Percentiles rank a stretch among this genome's conserved stretches.
Conservation (phyloP, 2,888 invertebrate species). For the Crepidodera aurea region DNA sequence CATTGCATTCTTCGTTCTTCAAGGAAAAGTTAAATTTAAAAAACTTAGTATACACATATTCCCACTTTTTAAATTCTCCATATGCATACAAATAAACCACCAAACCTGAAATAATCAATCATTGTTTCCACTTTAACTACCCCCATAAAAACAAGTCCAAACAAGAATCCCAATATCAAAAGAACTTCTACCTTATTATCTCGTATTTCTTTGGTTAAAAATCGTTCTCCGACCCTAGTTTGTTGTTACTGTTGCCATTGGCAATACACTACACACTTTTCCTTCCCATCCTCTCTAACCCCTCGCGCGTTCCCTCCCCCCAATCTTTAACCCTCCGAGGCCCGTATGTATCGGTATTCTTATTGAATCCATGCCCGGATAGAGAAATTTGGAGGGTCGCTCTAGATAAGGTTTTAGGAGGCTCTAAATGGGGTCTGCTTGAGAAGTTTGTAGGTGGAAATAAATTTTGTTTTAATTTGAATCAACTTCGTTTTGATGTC, state of each 20-base stretch:
- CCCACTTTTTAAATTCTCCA: too few relatives aligned
- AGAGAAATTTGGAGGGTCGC: slow-evolving; percentile 9
- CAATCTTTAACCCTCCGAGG: neutral
- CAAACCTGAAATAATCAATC: neutral
- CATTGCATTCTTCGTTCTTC: too few relatives aligned
- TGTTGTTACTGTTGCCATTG: slow-evolving; percentile 23
- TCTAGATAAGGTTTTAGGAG: neutral
- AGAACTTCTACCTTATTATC: neutral
- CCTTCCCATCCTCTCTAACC: neutral
- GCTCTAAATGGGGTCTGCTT: neutral
- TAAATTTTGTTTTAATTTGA: neutral
- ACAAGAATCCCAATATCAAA: slow-evolving; percentile 8
- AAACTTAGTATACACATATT: too few relatives aligned
- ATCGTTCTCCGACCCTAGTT: slow-evolving; percentile 12
- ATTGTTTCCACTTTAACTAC: slow-evolving; percentile 7
- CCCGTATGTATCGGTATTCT: slow-evolving; percentile 1
- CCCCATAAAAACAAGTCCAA: slow-evolving; percentile 5
- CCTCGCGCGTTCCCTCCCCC: neutral
- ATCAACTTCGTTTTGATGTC: too few relatives aligned
- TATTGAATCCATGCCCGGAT: slow-evolving; percentile 4
- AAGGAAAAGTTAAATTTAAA: too few relatives aligned
- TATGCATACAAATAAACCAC: too few relatives aligned
- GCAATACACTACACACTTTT: slow-evolving; percentile 11
- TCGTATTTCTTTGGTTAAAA: slow-evolving; percentile 3
- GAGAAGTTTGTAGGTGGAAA: neutral